Evolutionary conservation across 2,113 vertebrate species (phyloP).

Genomic region (Dryoscopus gambensis): DNA sequence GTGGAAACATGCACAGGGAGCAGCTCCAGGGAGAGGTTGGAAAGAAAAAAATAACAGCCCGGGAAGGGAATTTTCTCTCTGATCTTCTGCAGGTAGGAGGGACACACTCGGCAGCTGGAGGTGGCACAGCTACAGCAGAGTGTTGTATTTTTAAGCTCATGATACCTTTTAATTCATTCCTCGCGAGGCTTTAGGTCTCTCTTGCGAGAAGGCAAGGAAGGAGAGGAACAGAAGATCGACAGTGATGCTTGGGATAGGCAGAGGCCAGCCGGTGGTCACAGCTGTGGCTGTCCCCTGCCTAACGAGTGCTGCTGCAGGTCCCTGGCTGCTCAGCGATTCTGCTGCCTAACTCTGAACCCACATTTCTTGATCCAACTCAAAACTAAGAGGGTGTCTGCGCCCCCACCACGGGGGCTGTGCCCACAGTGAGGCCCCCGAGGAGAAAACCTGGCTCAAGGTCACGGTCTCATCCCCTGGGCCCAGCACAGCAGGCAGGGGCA

Average conservation of each 20-base stretch:
- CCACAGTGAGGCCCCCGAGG: background rate
- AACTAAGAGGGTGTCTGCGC: fast-evolving
- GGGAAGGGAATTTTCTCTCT: background rate
- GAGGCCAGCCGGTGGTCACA: background rate
- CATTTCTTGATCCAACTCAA: background rate
- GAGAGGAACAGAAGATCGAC: background rate
- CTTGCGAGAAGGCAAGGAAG: background rate
- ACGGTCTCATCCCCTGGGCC: fast-evolving
- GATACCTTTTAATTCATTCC: background rate
- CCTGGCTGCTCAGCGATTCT: background rate
- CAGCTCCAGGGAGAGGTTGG: background rate
- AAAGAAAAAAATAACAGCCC: background rate
- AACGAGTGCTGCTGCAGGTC: background rate
- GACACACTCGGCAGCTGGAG: background rate
- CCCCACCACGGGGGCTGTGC: fast-evolving
- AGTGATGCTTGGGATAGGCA: background rate
- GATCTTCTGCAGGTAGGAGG: conserved; percentile 28
- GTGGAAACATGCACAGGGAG: background rate
- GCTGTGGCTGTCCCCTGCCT: background rate
- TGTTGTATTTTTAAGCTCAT: background rate
- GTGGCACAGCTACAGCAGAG: conserved; percentile 39
- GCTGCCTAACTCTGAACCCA: background rate
- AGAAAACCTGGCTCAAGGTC: conserved; percentile 37
- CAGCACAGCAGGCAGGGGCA: background rate
- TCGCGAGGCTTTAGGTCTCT: background rate